phyloP scores from a whole-genome alignment of 1,140 invertebrate species.

The Microplitis mediator region DNA sequence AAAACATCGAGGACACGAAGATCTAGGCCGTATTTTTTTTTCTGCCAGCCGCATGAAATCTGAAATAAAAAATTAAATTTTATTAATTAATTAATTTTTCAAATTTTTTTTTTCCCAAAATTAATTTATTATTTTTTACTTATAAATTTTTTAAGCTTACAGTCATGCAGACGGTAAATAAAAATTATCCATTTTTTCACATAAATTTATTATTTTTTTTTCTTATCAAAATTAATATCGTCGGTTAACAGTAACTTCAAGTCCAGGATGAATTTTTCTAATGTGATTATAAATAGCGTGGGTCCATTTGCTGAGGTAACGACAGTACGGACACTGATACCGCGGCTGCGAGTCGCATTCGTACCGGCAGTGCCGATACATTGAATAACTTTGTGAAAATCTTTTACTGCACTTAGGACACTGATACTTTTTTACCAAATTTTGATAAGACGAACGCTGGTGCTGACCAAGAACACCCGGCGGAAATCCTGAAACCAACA shows the following conservation, averaged over 20 bases:
- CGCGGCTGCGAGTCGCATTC: constrained; percentile 73
- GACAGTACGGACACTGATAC: constrained; percentile 68
- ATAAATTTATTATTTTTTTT: constrained; percentile 4
- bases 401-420: constrained; percentile 53
- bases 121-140: too few relatives aligned
- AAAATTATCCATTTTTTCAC: neutral
- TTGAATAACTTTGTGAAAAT: constrained; percentile 62
- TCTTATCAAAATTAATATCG: constrained; percentile 36
- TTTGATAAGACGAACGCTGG: neutral
- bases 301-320: constrained; percentile 51
- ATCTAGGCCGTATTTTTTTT: neutral
- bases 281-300: constrained; percentile 55
- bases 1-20: constrained; percentile 38
- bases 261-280: constrained; percentile 47
- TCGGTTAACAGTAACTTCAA: constrained; percentile 42
- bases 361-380: constrained; percentile 71
- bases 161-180: too few relatives aligned
- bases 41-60: too few relatives aligned
- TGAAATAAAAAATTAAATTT: too few relatives aligned
- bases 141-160: too few relatives aligned
- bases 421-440: constrained; percentile 19
- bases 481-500: constrained; percentile 42
- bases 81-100: too few relatives aligned
- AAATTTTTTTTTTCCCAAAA: too few relatives aligned
- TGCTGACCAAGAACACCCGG: neutral